A percentile compares a stretch with the other conserved stretches of the same genome.
Evolutionary conservation across 2,797 vertebrate genomes (phyloP).

Genomic region (Notamacropus eugenii): DNA sequence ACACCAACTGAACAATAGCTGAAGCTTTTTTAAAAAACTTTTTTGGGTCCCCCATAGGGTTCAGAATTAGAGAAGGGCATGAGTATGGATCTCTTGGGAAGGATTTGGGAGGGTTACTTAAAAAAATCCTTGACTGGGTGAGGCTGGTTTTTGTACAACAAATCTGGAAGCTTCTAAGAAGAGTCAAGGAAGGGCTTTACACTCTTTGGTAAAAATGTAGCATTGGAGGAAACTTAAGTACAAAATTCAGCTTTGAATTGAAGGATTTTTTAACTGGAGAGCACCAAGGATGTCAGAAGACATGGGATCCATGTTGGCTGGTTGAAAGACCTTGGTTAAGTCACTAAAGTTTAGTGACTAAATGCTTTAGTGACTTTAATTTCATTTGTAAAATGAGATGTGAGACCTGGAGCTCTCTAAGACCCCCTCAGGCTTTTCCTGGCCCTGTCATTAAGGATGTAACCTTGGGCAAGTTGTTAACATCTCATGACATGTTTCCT

Average conservation of each 20-base stretch:
- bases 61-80: background rate
- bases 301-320: background rate
- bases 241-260: background rate
- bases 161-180: background rate
- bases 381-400: background rate
- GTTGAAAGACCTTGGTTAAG: background rate
- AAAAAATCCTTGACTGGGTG: background rate
- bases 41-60: background rate
- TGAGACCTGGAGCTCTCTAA: background rate
- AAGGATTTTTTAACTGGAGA: background rate
- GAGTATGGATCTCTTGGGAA: background rate
- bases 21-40: background rate
- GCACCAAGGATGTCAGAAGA: background rate
- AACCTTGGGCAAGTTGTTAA: background rate
- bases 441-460: background rate
- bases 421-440: background rate
- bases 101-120: background rate
- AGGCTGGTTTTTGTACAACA: background rate
- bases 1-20: background rate
- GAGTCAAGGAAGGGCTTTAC: background rate
- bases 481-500: background rate
- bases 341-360: background rate
- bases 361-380: background rate
- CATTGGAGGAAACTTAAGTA: background rate
- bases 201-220: background rate